Evolutionary conservation across 2,888 invertebrate genomes (phyloP), one percentile per base, ranked within the genome.

Genomic region (Diarsia mendica): DNA sequence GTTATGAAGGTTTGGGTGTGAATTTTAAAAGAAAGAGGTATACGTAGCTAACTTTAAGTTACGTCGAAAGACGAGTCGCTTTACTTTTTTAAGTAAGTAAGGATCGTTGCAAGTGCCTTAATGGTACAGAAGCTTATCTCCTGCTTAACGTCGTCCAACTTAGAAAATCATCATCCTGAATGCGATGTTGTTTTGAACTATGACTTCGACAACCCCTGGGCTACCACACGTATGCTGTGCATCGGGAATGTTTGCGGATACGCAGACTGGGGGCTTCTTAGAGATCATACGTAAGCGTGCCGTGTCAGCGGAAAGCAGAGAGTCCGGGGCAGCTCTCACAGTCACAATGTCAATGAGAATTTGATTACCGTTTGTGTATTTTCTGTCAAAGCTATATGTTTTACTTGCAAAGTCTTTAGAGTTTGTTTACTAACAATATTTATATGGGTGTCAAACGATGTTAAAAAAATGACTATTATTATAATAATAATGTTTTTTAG

Each of bases 1-100:
- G 69, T 77, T 75, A 63, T 64, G 11, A 61, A 61, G 11, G 39
- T 64, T 1, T 33, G 2, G 28, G 18, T 39, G 23, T 48, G 68
- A 53, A 69, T 72, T 75, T 75, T 60, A 53, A 72, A 39, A 18
- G 13, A 48, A 63, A 39, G n/a, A 53, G 23, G 4, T 75, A 28
- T 13, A 55, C 11, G 11, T 55, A 20, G n/a, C n/a, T n/a, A n/a
- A n/a, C n/a, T n/a, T n/a, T n/a, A n/a, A n/a, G n/a, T n/a, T n/a
- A n/a, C n/a, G n/a, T n/a, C n/a, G n/a, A n/a, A n/a, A n/a, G n/a
- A n/a, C n/a, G n/a, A n/a, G n/a, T n/a, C n/a, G n/a, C n/a, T n/a
- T n/a, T n/a, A n/a, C n/a, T n/a, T n/a, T n/a, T 51, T 9, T 9
- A 20, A 10, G 10, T 53, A 53, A n/a, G 10, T n/a, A 51, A 51